phyloP scores from a whole-genome alignment of 2,888 invertebrate species.

The Sarcophaga caerulescens region DNA sequence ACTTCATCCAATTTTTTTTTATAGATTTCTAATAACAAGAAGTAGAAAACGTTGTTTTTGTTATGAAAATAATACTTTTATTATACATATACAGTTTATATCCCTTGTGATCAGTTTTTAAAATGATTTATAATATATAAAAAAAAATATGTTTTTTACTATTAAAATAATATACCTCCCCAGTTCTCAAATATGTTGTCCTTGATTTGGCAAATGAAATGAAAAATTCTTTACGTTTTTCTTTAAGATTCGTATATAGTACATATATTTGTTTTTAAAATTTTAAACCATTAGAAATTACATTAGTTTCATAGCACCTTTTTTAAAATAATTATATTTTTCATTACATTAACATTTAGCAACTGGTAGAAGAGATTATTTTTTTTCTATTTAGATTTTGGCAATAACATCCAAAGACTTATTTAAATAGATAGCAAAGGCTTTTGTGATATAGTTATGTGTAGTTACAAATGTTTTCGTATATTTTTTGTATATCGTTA shows the following conservation, averaged over 20 bases:
- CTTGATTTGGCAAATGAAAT: no score
- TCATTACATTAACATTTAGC: conserved; percentile 32
- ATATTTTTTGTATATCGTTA: background rate
- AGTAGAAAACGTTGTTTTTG: no score
- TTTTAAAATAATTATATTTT: conserved; percentile 21
- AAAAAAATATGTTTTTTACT: no score
- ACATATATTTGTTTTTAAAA: background rate
- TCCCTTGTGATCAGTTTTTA: background rate
- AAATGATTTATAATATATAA: no score
- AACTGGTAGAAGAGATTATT: conserved; percentile 10
- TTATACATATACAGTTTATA: background rate
- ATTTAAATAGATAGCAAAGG: conserved; percentile 36
- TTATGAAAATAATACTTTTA: no score
- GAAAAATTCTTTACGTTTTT: no score
- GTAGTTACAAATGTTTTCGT: conserved; percentile 15
- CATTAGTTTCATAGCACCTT: conserved; percentile 34
- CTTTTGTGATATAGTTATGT: conserved; percentile 32
- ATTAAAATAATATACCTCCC: no score
- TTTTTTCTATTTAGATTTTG: conserved; percentile 44
- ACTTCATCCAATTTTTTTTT: background rate
- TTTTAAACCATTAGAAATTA: conserved; percentile 15
- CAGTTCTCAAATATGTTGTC: no score
- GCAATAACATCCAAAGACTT: conserved; percentile 41
- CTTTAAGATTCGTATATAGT: no score
- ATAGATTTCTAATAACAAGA: no score